Evolutionary conservation across 2,797 vertebrate species (phyloP).

Genomic region (Varecia variegata): DNA sequence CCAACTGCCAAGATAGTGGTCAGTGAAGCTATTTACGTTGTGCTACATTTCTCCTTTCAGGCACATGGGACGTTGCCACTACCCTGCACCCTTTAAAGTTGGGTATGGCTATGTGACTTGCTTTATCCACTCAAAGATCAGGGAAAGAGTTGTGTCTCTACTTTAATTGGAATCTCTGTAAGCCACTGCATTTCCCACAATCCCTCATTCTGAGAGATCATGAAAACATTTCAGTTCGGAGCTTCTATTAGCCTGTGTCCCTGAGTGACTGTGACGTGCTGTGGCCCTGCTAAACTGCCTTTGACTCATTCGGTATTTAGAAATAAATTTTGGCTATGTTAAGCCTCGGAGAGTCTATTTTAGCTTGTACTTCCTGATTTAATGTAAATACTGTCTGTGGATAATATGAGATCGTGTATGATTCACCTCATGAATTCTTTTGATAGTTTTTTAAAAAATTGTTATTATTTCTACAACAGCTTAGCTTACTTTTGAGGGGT

Average conservation of each 20-base stretch:
- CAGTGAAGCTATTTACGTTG: not conserved
- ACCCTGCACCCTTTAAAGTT: not conserved
- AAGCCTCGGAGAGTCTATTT: not conserved
- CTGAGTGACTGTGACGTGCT: not conserved
- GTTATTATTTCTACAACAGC: not conserved
- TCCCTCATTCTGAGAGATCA: not conserved
- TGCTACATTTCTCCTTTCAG: not conserved
- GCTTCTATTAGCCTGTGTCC: not conserved
- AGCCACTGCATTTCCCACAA: not conserved
- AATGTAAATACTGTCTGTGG: conserved; percentile 5
- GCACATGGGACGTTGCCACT: not conserved
- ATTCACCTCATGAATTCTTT: not conserved
- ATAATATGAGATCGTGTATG: not conserved
- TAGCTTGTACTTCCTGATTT: not conserved
- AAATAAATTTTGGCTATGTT: not conserved
- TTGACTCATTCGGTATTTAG: not conserved
- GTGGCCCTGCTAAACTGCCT: not conserved
- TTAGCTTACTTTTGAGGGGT: not conserved
- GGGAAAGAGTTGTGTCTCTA: not conserved
- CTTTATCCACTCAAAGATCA: conserved; percentile 10
- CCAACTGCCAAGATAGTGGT: not conserved
- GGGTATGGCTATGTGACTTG: not conserved
- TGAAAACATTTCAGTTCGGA: conserved; percentile 23
- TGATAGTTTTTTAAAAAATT: not conserved
- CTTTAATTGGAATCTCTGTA: not conserved